Evolutionary conservation across 2,797 vertebrate species (phyloP), one percentile per base, ranked within the genome.

Genomic region (Cossypha dichroa): DNA sequence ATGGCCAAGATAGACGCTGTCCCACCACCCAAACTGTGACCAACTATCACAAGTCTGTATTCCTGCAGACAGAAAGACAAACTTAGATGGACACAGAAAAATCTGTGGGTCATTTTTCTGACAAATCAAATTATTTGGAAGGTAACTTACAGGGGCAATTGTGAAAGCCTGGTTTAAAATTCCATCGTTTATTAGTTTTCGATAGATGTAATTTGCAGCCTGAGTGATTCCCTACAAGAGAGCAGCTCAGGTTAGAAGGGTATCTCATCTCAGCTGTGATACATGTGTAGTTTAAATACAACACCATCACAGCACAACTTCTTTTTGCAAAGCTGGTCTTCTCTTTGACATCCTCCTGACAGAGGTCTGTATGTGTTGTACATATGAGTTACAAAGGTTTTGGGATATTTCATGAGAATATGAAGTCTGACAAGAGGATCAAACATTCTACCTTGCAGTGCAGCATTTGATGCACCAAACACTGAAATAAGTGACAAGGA

Each of bases 21-120:
- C 19, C 99, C 99, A 0, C 98, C 99, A 0, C 99, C 99, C 95
- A 99, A 97, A 92, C 99, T 99, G 98, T 99, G 99, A 34, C 99
- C 99, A 10, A 99, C 98, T 66, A 99, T 94, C 45, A 99, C 99
- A 41, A 99, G 98, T 73, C 98, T 99, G 93, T 99, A 99, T 40
- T 99, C 99, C 99, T 99, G 41, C 5, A 94, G 60, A 96, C 8
- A 75, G 43, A 64, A 86, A 80, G 36, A 78, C 34, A 90, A 70
- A 54, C 23, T 70, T 1, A 77, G 56, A 58, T 14, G 2, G 52
- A 29, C n/a, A 68, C 29, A 13, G 26, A 51, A 74, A 84, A 82
- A 81, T 9, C 49, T 63, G 19, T 13, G 25, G 22, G 48, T 9
- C 31, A 54, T 69, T 72, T 9, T 74, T 28, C 28, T 84, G 48